Evolutionary conservation across 2,113 vertebrate genomes (phyloP).

Genomic region (Dromiciops gliroides): DNA sequence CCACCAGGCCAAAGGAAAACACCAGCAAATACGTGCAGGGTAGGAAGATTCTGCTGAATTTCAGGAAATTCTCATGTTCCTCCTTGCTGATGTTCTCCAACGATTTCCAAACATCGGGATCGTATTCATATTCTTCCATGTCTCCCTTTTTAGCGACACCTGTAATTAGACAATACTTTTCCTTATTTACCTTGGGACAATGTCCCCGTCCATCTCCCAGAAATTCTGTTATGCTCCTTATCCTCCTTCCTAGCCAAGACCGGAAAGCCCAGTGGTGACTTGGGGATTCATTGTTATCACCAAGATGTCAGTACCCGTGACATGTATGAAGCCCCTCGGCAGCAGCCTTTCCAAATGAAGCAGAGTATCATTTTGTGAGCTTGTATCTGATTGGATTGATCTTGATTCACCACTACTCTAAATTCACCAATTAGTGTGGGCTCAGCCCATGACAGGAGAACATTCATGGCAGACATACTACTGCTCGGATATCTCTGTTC

Average conservation of each 20-base stretch:
- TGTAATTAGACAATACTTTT: slow-evolving; percentile 44
- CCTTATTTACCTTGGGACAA: background rate
- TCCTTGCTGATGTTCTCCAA: rapidly evolving
- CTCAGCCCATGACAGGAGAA: background rate
- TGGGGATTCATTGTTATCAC: background rate
- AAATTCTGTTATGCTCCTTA: background rate
- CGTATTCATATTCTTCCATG: slow-evolving; percentile 3
- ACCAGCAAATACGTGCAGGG: slow-evolving; percentile 69
- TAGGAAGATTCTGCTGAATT: slow-evolving; percentile 69
- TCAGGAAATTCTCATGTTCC: slow-evolving; percentile 36
- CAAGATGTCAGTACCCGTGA: background rate
- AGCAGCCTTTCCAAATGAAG: background rate
- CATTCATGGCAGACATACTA: background rate
- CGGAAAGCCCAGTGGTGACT: background rate
- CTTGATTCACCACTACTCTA: background rate
- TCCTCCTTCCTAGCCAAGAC: too few relatives aligned
- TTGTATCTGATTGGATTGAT: background rate
- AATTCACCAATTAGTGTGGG: background rate
- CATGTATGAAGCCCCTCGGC: background rate
- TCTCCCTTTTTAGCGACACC: slow-evolving; percentile 10
- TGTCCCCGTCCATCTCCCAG: background rate
- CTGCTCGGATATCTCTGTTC: background rate
- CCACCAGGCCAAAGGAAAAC: slow-evolving; percentile 76
- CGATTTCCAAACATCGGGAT: rapidly evolving
- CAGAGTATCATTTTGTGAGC: background rate